Percentiles rank a stretch among this genome's conserved stretches.
These are phyloP conservation scores for Cotesia glomerata DNA, from an alignment of 1,140 invertebrate species.

Conservation along the genomic window DNA sequence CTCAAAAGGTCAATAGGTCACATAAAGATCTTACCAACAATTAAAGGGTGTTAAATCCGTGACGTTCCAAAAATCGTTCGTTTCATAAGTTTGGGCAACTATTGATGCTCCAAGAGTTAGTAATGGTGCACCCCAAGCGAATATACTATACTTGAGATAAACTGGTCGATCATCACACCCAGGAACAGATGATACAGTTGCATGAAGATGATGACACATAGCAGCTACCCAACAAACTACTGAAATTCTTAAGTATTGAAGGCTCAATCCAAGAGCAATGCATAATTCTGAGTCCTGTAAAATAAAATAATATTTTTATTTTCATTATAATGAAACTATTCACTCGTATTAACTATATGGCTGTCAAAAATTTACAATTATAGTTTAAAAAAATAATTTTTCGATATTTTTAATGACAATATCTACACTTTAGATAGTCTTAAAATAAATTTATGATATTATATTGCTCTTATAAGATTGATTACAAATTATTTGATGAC, in stretches of 20 bases:
- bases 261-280: conserved; percentile 67
- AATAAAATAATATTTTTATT: conserved; percentile 9
- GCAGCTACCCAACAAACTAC: conserved; percentile 70
- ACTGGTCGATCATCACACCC: conserved; percentile 56
- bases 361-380: too few species aligned
- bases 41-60: conserved; percentile 58
- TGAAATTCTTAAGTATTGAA: conserved; percentile 69
- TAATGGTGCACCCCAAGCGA: conserved; percentile 62
- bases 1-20: background rate
- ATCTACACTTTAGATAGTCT: too few species aligned
- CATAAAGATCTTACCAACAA: conserved; percentile 55
- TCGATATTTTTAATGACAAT: too few species aligned
- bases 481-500: too few species aligned
- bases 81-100: conserved; percentile 51
- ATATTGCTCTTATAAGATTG: too few species aligned
- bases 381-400: too few species aligned
- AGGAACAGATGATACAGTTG: conserved; percentile 57
- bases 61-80: conserved; percentile 51
- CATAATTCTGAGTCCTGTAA: conserved; percentile 71
- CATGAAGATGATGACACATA: conserved; percentile 69
- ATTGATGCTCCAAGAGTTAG: conserved; percentile 51
- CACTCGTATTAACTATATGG: too few species aligned
- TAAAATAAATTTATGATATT: too few species aligned
- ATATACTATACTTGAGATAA: conserved; percentile 62
- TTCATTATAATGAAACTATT: background rate